Conservation (phyloP, 2,113 vertebrate genomes). For the Grallaria varia region DNA sequence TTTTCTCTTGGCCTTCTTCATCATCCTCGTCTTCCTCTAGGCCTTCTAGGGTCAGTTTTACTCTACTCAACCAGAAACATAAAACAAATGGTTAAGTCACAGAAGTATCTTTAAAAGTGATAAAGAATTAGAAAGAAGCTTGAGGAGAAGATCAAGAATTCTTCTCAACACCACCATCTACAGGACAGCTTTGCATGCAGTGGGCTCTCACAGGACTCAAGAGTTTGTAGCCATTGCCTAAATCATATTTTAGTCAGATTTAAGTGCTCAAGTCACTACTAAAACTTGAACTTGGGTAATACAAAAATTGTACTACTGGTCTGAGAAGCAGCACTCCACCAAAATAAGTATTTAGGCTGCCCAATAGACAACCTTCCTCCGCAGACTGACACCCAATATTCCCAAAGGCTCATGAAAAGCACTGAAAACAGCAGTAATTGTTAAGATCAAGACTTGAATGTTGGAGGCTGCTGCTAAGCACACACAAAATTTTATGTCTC, state of each 20-base stretch:
- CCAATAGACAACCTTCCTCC: neutral
- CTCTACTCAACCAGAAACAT: slow-evolving; percentile 58
- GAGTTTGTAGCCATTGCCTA: neutral
- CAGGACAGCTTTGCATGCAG: neutral
- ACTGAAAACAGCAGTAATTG: neutral
- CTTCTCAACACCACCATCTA: neutral
- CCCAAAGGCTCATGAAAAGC: neutral
- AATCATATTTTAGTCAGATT: neutral
- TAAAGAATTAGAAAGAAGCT: neutral
- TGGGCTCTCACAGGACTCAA: fast-evolving
- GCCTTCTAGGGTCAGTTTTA: slow-evolving; percentile 92
- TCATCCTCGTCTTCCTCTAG: slow-evolving; percentile 85
- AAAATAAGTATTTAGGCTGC: neutral
- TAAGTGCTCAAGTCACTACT: neutral
- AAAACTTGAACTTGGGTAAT: neutral
- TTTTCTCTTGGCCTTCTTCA: slow-evolving; percentile 72
- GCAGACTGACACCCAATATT: neutral
- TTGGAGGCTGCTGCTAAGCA: neutral
- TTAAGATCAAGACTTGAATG: neutral
- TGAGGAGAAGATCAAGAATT: neutral
- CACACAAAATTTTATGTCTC: neutral
- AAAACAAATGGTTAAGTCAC: neutral
- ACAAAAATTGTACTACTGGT: neutral
- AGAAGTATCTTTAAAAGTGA: neutral
- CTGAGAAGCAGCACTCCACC: neutral